Conservation (phyloP, 1,140 invertebrate species). For the Acyrthosiphon pisum region DNA sequence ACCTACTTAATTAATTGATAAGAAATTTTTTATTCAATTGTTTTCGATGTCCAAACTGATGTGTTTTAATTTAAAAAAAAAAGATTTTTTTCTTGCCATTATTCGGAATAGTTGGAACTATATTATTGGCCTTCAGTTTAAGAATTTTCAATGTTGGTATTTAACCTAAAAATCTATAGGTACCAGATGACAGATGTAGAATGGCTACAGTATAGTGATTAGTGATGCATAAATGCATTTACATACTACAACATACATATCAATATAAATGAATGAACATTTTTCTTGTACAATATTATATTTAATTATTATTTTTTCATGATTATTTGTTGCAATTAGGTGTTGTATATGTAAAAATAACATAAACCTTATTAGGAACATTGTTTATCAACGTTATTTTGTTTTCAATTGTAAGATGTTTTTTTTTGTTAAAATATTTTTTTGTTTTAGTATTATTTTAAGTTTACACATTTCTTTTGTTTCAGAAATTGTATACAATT, state of each 20-base stretch:
- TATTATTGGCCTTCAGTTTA: background rate
- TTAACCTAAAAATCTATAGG: background rate
- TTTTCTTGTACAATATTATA: background rate
- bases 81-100: background rate
- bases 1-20: too few relatives aligned
- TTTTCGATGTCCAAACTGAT: too few relatives aligned
- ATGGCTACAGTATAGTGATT: background rate
- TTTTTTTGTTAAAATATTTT: background rate
- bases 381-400: slow-evolving; percentile 9
- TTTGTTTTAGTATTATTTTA: background rate
- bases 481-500: background rate
- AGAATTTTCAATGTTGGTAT: background rate
- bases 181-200: background rate
- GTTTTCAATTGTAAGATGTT: background rate
- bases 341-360: background rate
- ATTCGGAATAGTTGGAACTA: background rate
- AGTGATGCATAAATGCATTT: background rate
- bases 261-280: too few relatives aligned
- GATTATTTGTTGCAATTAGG: background rate
- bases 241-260: too few relatives aligned
- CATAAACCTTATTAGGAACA: background rate
- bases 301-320: background rate
- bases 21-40: too few relatives aligned
- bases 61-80: too few relatives aligned
- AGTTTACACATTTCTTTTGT: background rate